Evolutionary conservation across 2,888 invertebrate species (phyloP), one percentile per base, ranked within the genome.

Genomic region (Hesperia comma): DNA sequence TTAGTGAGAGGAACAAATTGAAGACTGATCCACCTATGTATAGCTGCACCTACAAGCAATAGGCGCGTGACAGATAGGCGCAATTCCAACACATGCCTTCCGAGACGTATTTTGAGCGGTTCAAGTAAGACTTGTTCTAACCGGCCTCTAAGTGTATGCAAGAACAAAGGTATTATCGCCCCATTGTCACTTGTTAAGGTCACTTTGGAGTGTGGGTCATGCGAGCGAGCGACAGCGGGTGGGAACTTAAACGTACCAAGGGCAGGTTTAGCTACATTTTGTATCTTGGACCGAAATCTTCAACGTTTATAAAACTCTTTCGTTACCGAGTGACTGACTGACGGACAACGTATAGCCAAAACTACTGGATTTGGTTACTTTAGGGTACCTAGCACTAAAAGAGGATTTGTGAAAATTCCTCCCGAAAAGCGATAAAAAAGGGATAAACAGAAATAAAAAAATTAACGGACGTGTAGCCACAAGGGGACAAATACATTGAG

Each of bases 161-260:
- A 84, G 87, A 87, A 88, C 88, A 88, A 88, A 88, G 84, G 88
- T 85, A 79, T 84, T 83, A 81, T 79, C 83, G 81, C 76, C 80
- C 79, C 75, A 83, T 88, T 87, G 88, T 88, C 85, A 83, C 84
- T 74, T 77, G 74, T 69, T 85, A 83, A 86, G 88, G 87, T 75
- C 75, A 71, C 66, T 57, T 10, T 17, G 55, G 32, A 63, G 15
- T 37, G 49, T 40, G 55, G 55, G 33, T 0, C 40, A 63, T 40
- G 15, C 17, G 33, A 63, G 12, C 5, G 12, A 51, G 57, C 63
- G 57, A 15, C 15, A 54, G 54, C 54, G 54, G 54, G 54, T 10
- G 10, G 49, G 19, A 26, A 17, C 14, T n/a, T 15, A 15, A 6
- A 26, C 15, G 7, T 46, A 46, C 15, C 2, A 10, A 37, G 10